Evolutionary conservation across 2,113 vertebrate species (phyloP), one percentile per base, ranked within the genome.

Genomic region (Mirounga angustirostris): DNA sequence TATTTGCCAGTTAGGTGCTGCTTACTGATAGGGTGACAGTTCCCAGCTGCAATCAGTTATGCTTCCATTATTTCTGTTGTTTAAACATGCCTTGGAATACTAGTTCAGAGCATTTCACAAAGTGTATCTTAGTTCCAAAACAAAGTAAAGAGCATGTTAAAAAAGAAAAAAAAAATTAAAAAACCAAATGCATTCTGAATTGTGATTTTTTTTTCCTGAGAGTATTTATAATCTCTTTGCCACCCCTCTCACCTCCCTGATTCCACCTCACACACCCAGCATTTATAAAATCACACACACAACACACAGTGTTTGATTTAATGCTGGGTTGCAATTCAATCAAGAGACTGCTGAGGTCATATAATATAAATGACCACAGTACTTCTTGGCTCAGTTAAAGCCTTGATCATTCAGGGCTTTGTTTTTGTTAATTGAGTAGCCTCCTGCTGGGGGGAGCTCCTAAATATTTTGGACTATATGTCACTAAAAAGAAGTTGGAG

Each of bases 351-450:
- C 97, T 98, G 98, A 98, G 98, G 98, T 98, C 98, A 98, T 98
- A 93, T 98, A 96, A 98, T 97, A 97, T 97, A 98, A 99, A 98
- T 98, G 97, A 96, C 98, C 97, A 95, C 89, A 96, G 94, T 98
- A 98, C 97, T 97, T 98, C 98, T 97, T 98, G 98, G 98, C 98
- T 98, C 98, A 98, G 98, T 97, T 98, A 96, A 93, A 97, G 98
- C 96, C 98, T 98, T 98, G 98, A 98, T 98, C 97, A 98, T 98
- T 98, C 96, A 97, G 97, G 97, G 98, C 97, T 98, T 98, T 98
- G 97, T 98, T 98, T 98, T 98, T 98, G 98, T 98, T 98, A 98
- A 99, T 98, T 98, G 98, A 97, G 91, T 96, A 98, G 97, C 97
- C 98, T 98, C 98, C 97, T 79, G 97, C 95, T 80, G 97, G 54